A percentile compares a stretch with the other conserved stretches of the same genome.
These are phyloP conservation scores for Galeruca laticollis DNA, from an alignment of 2,888 invertebrate genomes.

Conservation along the genomic window DNA sequence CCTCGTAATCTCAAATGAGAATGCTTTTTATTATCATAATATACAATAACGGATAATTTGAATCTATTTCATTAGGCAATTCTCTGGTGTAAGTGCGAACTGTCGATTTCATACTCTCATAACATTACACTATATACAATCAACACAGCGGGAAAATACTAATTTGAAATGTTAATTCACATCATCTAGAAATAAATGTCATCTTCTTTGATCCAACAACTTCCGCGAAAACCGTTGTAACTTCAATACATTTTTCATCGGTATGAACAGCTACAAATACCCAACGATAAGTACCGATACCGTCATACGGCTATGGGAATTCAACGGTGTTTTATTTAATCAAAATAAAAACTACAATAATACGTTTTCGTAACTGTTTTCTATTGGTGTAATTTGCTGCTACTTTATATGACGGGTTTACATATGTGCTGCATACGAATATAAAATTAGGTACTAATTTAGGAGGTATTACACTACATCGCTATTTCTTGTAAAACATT, in stretches of 20 bases:
- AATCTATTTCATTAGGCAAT: neutral
- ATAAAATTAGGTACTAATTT: conserved; percentile 10
- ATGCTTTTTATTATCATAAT: too few relatives aligned
- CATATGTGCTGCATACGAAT: conserved; percentile 22
- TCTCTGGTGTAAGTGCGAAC: neutral
- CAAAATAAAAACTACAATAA: conserved; percentile 37
- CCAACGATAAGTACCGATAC: conserved; percentile 14
- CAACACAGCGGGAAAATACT: neutral
- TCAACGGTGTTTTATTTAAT: conserved; percentile 39
- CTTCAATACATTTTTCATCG: conserved; percentile 11
- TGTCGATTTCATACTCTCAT: neutral
- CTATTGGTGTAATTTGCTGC: conserved; percentile 32
- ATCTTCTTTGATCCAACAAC: conserved; percentile 4
- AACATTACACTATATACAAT: neutral
- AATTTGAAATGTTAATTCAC: neutral
- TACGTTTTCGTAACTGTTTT: conserved; percentile 40
- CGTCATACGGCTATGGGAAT: conserved; percentile 14
- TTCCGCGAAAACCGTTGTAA: neutral
- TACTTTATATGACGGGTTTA: conserved; percentile 28
- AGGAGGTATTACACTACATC: neutral
- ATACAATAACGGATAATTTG: too few relatives aligned
- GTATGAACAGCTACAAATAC: conserved; percentile 4
- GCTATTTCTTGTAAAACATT: conserved; percentile 1
- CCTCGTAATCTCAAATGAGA: too few relatives aligned
- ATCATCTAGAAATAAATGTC: neutral